A percentile compares a stretch with the other conserved stretches of the same genome.
Conservation (phyloP, 2,797 vertebrate genomes). For the Delichon dasypus region DNA sequence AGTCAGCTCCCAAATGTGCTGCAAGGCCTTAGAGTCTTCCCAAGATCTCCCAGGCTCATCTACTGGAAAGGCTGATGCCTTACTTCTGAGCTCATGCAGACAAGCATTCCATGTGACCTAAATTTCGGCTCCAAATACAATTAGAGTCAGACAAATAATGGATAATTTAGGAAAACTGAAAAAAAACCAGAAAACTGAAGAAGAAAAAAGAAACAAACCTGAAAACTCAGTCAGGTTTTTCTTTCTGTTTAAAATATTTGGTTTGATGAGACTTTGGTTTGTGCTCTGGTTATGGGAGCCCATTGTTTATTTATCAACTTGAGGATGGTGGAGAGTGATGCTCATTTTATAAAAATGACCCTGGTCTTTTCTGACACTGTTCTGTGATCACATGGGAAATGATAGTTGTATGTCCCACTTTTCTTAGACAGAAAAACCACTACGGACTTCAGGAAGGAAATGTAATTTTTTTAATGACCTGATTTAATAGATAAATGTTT, state of each 20-base stretch:
- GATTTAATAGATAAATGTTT: conserved; percentile 36
- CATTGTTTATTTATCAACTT: not conserved
- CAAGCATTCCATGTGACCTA: not conserved
- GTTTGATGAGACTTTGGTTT: not conserved
- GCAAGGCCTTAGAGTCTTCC: not conserved
- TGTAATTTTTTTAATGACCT: conserved; percentile 52
- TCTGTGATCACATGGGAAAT: not conserved
- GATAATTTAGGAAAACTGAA: not conserved
- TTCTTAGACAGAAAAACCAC: conserved; percentile 14
- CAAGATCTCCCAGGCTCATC: not conserved
- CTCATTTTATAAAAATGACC: not conserved
- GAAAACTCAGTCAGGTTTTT: not conserved
- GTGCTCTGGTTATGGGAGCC: not conserved
- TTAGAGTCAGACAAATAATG: not conserved
- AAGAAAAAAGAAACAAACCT: not conserved
- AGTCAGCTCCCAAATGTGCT: not conserved
- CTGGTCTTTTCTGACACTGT: not conserved
- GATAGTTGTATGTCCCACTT: conserved; percentile 10
- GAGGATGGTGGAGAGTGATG: not conserved
- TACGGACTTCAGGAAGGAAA: not conserved
- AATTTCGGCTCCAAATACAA: not conserved
- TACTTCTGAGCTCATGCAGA: not conserved
- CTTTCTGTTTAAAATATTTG: not conserved
- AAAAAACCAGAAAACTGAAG: not conserved
- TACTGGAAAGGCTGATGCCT: not conserved